A percentile compares a stretch with the other conserved stretches of the same genome.
phyloP scores from a whole-genome alignment of 2,888 invertebrate species.

The Eupithecia abbreviata region DNA sequence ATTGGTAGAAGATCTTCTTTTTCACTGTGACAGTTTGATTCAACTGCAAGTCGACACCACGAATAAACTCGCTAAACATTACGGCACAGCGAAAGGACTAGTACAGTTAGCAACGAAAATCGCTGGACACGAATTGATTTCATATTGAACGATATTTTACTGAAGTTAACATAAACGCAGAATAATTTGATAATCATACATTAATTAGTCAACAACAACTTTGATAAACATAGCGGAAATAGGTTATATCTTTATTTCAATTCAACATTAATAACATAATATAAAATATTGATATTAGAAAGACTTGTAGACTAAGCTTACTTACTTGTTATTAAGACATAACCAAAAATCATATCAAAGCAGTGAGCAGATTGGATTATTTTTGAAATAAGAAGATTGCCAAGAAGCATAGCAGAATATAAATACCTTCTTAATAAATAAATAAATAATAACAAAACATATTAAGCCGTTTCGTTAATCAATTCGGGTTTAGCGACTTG shows the following conservation, averaged over 20 bases:
- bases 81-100: neutral
- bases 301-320: neutral
- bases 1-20: neutral
- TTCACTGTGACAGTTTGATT: constrained; percentile 7
- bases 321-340: neutral
- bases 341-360: neutral
- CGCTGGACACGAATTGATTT: neutral
- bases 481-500: neutral
- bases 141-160: neutral
- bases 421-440: neutral
- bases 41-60: neutral
- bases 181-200: neutral
- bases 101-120: neutral
- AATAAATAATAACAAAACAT: neutral
- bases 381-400: neutral
- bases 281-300: neutral
- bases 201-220: too few relatives aligned
- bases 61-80: neutral
- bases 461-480: neutral
- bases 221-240: too few relatives aligned
- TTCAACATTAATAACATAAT: too few relatives aligned
- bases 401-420: neutral
- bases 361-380: neutral
- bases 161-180: neutral
- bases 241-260: too few relatives aligned